Evolutionary conservation across 2,888 invertebrate genomes (phyloP).

Genomic region (Drosophila pseudotalamancana): DNA sequence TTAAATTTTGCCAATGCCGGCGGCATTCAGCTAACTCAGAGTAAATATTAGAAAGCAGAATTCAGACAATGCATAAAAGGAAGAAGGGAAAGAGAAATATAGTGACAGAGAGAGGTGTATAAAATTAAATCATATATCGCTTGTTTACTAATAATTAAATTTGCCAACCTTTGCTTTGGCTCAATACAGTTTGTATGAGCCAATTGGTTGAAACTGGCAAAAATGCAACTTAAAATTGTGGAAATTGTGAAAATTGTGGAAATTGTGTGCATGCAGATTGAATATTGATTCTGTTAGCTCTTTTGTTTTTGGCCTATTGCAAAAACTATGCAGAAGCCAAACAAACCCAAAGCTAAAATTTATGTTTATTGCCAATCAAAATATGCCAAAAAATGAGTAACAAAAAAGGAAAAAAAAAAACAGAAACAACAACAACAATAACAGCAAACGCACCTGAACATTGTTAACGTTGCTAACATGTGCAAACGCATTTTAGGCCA

Average conservation of each 20-base stretch:
- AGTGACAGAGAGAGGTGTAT: background rate
- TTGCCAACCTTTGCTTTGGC: constrained; percentile 38
- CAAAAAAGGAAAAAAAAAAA: background rate
- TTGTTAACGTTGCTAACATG: constrained; percentile 28
- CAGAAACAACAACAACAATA: background rate
- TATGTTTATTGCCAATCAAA: constrained; percentile 60
- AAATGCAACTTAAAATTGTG: constrained; percentile 51
- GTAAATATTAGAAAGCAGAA: constrained; percentile 11
- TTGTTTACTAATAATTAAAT: constrained; percentile 68
- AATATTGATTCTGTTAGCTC: constrained; percentile 45
- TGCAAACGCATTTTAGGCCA: background rate
- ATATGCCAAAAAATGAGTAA: constrained; percentile 36
- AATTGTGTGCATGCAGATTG: constrained; percentile 38
- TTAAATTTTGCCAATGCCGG: constrained; percentile 67
- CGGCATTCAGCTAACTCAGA: constrained; percentile 37
- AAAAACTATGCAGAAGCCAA: constrained; percentile 33
- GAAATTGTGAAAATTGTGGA: constrained; percentile 13
- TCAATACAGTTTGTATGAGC: constrained; percentile 63
- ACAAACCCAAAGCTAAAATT: constrained; percentile 47
- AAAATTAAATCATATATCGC: constrained; percentile 32
- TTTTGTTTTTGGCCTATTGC: constrained; percentile 6
- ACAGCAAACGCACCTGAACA: constrained; percentile 14
- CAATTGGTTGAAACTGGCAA: constrained; percentile 47
- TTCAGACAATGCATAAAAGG: constrained; percentile 31
- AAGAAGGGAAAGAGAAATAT: background rate